These are phyloP conservation scores for Asteroscopus sphinx DNA, from an alignment of 2,888 invertebrate species.

Conservation along the genomic window DNA sequence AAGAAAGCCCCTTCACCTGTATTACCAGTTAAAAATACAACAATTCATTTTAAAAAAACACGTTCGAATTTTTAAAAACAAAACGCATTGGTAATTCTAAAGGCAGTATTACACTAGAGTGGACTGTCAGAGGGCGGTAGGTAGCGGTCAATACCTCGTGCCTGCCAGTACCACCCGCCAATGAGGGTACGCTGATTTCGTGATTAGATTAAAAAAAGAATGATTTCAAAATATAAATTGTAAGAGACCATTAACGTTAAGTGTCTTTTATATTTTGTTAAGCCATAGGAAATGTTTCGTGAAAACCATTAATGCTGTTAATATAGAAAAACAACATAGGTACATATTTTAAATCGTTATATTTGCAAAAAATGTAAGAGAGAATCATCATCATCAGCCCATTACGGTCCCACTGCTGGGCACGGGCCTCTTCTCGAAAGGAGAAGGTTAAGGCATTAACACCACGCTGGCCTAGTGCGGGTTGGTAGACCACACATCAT, in stretches of 20 bases:
- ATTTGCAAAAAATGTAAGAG: no score
- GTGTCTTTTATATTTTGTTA: slow-evolving; percentile 2
- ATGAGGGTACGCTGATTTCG: slow-evolving; percentile 75
- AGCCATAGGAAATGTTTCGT: no score
- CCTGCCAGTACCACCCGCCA: slow-evolving; percentile 78
- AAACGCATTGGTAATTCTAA: slow-evolving; percentile 63
- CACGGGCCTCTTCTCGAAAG: no score
- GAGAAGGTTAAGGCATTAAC: no score
- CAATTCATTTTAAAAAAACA: slow-evolving; percentile 18
- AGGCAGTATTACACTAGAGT: slow-evolving; percentile 61
- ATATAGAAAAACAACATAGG: no score
- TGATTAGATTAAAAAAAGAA: slow-evolving; percentile 77
- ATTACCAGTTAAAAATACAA: slow-evolving; percentile 24
- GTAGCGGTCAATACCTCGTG: slow-evolving; percentile 83
- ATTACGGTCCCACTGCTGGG: no score
- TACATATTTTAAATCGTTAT: no score
- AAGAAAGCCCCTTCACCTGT: slow-evolving; percentile 26
- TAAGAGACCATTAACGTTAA: slow-evolving; percentile 33
- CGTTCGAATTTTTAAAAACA: slow-evolving; percentile 52
- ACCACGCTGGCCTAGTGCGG: no score
- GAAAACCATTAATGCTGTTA: no score
- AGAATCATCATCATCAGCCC: no score
- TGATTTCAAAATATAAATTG: slow-evolving; percentile 63
- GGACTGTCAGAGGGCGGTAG: slow-evolving; percentile 64
- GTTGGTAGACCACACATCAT: no score